These are phyloP conservation scores for Chitala chitala DNA, from an alignment of 2,113 vertebrate genomes.

Conservation along the genomic window DNA sequence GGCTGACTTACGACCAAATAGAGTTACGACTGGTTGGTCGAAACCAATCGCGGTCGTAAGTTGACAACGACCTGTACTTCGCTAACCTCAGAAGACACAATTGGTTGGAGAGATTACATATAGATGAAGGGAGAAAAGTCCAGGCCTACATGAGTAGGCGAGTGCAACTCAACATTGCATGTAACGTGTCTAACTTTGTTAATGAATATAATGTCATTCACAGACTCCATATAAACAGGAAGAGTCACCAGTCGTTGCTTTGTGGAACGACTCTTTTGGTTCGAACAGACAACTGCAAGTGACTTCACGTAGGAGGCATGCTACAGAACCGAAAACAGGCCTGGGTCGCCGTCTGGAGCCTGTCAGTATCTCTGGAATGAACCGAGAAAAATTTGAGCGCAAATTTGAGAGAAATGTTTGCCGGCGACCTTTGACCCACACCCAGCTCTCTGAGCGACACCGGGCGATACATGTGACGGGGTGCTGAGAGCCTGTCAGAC, in stretches of 20 bases:
- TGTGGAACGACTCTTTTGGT: no score
- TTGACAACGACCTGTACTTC: no score
- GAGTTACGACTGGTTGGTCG: no score
- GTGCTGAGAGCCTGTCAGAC: slow-evolving; percentile 2
- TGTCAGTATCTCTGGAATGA: slow-evolving; percentile 10
- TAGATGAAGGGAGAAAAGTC: neutral
- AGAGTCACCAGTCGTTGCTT: no score
- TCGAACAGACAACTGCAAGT: neutral
- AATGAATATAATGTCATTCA: neutral
- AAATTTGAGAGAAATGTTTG: neutral
- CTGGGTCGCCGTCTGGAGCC: neutral
- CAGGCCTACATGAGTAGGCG: no score
- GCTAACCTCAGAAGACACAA: neutral
- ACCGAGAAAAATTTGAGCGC: slow-evolving; percentile 1
- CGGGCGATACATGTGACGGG: neutral
- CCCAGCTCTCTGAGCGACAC: neutral
- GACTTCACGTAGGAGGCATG: no score
- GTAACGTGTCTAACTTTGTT: neutral
- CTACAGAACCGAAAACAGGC: neutral
- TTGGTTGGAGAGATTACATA: neutral
- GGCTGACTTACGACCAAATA: no score
- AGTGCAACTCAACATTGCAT: neutral
- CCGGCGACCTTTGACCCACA: slow-evolving; percentile 5
- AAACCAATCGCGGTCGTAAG: no score
- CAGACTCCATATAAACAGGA: no score